phyloP scores from a whole-genome alignment of 2,113 vertebrate genomes.

The Noturus placidus region DNA sequence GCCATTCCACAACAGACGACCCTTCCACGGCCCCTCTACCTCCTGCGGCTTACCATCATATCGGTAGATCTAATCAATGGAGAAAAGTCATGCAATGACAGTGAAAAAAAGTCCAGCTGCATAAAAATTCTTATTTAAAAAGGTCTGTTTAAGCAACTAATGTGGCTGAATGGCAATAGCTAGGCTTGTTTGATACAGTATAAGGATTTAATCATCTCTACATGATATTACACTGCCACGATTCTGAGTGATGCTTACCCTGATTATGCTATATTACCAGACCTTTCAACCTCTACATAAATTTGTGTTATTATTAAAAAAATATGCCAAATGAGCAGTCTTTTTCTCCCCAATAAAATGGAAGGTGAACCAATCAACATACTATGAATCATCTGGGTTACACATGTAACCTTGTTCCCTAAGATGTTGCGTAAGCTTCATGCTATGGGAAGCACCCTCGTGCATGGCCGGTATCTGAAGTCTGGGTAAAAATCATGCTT shows the following conservation, averaged over 20 bases:
- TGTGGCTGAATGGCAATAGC: neutral
- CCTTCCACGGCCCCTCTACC: conserved; percentile 74
- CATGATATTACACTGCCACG: neutral
- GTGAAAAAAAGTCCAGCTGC: neutral
- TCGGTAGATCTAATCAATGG: conserved; percentile 77
- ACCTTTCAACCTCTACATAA: neutral
- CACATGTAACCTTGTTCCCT: too few species aligned
- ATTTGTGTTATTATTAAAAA: neutral
- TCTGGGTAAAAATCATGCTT: too few species aligned
- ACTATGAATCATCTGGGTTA: neutral
- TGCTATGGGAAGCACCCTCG: too few species aligned
- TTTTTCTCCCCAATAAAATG: neutral
- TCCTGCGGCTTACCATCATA: conserved; percentile 63
- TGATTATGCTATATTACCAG: neutral
- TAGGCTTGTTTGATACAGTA: neutral
- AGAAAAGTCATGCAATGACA: neutral
- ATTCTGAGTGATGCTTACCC: neutral
- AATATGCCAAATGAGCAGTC: neutral
- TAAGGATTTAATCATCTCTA: neutral
- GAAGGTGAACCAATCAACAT: neutral
- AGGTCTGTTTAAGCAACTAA: neutral
- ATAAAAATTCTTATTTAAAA: neutral
- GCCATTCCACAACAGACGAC: conserved; percentile 84
- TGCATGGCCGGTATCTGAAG: too few species aligned
- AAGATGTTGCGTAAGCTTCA: too few species aligned